Evolutionary conservation across 2,113 vertebrate species (phyloP), one percentile per base, ranked within the genome.

Genomic region (Eublepharis macularius): DNA sequence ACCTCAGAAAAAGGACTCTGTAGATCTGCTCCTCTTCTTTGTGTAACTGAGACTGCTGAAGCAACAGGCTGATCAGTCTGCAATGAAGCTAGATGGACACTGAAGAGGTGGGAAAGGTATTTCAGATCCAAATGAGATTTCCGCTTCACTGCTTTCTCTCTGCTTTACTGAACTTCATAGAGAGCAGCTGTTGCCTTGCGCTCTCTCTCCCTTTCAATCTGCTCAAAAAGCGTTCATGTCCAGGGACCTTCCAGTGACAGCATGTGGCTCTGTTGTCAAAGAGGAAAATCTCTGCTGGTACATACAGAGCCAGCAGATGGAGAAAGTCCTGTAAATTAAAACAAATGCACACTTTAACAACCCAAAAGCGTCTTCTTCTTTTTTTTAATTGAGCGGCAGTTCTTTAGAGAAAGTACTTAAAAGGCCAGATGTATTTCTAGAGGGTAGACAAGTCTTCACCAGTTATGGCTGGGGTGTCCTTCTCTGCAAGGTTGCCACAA

Each of bases 261-360:
- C 80, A 91, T 1, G 21, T 0, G n/a, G 88, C 79, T 93, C 82
- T 91, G 87, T 92, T 89, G 92, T 65, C 91, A 92, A n/a, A 92
- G 84, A 84, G 91, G 75, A 93, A 91, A 93, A 69, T 88, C 66
- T 90, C 85, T 94, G 88, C 83, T 93, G 90, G 92, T 74, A 92
- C 87, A 92, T 90, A 95, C 83, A 93, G 89, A 93, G 90, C 68
- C 85, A 87, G 89, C 89, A 93, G 91, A 88, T 89, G 92, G 81
- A 86, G 90, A 92, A 57, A 39, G n/a, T 49, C 93, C 94, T 94
- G 90, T 87, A 90, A 94, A 94, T 94, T 89, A 88, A 95, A 95
- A 94, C 88, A 95, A 91, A 94, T 90, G 92, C 90, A 81, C 90
- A 0, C 85, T 92, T 95, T 92, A 95, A 91, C 83, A 86, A 90